Conservation (phyloP, 2,113 vertebrate species). For the Lepus europaeus region DNA sequence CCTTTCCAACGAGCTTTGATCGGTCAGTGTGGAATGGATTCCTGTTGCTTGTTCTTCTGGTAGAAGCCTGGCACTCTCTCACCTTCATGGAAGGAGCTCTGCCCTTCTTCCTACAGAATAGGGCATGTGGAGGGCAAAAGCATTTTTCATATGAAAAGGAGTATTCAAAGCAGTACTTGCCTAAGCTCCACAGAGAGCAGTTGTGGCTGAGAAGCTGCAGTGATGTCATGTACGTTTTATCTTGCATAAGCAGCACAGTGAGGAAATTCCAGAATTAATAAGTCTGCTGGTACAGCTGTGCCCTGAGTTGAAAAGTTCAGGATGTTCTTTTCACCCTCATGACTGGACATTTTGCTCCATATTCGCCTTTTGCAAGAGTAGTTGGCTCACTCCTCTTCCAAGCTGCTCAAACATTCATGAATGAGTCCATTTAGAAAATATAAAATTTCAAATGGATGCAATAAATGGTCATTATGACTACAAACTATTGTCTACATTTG, state of each 20-base stretch:
- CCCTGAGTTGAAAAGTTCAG: slow-evolving; percentile 81
- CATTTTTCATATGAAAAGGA: slow-evolving; percentile 59
- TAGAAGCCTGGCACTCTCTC: not conserved
- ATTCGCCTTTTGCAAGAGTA: slow-evolving; percentile 71
- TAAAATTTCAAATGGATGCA: not conserved
- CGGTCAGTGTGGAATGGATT: not conserved
- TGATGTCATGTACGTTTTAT: slow-evolving; percentile 64
- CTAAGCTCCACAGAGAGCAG: slow-evolving; percentile 11
- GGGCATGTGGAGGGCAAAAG: not conserved
- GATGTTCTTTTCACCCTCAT: slow-evolving; percentile 80
- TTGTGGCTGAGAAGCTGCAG: not conserved
- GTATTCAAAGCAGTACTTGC: slow-evolving; percentile 39
- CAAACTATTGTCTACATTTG: not conserved
- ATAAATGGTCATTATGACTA: not conserved
- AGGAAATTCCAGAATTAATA: slow-evolving; percentile 82
- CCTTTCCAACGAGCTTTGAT: not conserved
- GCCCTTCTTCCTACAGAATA: not conserved
- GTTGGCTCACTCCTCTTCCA: slow-evolving; percentile 60
- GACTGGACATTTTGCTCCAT: slow-evolving; percentile 76
- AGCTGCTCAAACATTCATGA: slow-evolving; percentile 30
- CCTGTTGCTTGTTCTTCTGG: not conserved
- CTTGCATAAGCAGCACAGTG: slow-evolving; percentile 67
- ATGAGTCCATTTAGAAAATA: slow-evolving; percentile 38
- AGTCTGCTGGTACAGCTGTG: slow-evolving; percentile 73
- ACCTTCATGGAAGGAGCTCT: not conserved